Evolutionary conservation across 1,140 invertebrate genomes (phyloP).

Genomic region (Zaprionus gabonicus): DNA sequence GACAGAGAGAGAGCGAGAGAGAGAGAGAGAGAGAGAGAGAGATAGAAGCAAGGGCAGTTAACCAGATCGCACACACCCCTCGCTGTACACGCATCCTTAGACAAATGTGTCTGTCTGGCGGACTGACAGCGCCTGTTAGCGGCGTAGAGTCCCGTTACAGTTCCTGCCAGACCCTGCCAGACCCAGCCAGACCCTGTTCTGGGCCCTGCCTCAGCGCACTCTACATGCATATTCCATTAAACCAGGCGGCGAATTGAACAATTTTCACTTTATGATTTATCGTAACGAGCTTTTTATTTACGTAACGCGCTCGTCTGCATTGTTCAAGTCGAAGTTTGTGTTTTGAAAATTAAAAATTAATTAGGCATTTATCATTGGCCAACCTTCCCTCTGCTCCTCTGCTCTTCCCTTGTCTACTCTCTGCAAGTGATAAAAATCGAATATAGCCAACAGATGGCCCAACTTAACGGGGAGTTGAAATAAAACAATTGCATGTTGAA

Average conservation of each 20-base stretch:
- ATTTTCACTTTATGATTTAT: constrained; percentile 80
- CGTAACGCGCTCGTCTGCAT: constrained; percentile 42
- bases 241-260: constrained; percentile 66
- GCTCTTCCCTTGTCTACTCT: background rate
- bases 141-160: background rate
- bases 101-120: constrained; percentile 59
- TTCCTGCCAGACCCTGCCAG: background rate
- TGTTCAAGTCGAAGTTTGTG: constrained; percentile 55
- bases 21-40: too few species aligned
- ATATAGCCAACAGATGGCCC: constrained; percentile 38
- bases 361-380: constrained; percentile 77
- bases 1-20: background rate
- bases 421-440: constrained; percentile 15
- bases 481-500: constrained; percentile 4
- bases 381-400: background rate
- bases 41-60: background rate
- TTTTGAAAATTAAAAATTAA: constrained; percentile 82
- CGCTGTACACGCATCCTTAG: constrained; percentile 57
- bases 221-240: constrained; percentile 78
- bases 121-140: constrained; percentile 26
- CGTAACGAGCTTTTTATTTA: constrained; percentile 81
- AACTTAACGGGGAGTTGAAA: background rate
- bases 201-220: background rate
- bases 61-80: constrained; percentile 23
- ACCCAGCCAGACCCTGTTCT: background rate